Conservation (phyloP, 2,797 vertebrate species). For the Simalia tracyae region DNA sequence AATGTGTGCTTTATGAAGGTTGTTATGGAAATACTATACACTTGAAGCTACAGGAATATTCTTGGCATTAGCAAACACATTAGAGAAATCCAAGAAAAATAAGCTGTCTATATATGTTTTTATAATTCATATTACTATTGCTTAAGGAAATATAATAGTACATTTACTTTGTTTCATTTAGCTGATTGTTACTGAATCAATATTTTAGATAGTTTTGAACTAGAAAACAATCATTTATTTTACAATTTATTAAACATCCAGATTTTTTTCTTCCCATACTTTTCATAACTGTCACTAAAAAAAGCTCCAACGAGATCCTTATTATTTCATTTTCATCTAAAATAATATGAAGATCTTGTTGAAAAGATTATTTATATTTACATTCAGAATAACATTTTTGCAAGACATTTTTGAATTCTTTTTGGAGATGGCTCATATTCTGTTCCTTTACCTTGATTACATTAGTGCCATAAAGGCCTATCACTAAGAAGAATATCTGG, state of each 20-base stretch:
- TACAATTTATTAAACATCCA: constrained; percentile 57
- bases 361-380: constrained; percentile 25
- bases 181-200: constrained; percentile 59
- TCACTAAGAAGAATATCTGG: neutral
- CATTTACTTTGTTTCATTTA: constrained; percentile 56
- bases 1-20: neutral
- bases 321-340: constrained; percentile 43
- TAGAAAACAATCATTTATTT: constrained; percentile 64
- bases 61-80: neutral
- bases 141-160: constrained; percentile 37
- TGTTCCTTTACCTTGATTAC: neutral
- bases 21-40: neutral
- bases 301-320: constrained; percentile 47
- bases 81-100: neutral
- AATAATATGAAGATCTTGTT: constrained; percentile 53
- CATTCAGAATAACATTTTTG: neutral
- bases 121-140: constrained; percentile 53
- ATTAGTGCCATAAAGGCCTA: neutral
- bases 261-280: constrained; percentile 36
- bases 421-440: constrained; percentile 39
- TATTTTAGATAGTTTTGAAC: constrained; percentile 62
- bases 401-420: neutral
- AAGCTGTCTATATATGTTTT: neutral
- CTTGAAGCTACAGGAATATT: neutral
- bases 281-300: constrained; percentile 55